Evolutionary conservation across 2,113 vertebrate species (phyloP), one percentile per base, ranked within the genome.

Genomic region (Myotis davidii): DNA sequence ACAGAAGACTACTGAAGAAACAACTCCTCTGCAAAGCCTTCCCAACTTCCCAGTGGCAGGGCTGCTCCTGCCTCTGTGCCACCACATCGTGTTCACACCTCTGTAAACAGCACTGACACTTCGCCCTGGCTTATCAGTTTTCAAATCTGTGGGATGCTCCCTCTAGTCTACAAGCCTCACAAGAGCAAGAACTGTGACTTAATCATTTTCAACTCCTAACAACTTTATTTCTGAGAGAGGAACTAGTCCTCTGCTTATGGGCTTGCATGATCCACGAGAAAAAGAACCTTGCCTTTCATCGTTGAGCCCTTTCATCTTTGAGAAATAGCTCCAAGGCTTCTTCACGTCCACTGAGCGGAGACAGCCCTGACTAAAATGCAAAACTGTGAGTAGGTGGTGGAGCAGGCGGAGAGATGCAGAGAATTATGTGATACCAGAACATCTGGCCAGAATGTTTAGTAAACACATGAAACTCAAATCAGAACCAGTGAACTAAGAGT

Each of bases 281-380:
- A 92, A 92, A 87, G 39, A 92, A 82, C 25, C 65, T 32, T 81
- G 72, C 32, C 90, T 88, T 96, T 95, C 72, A 85, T 73, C 70
- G 74, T 17, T 21, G 50, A 69, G n/a, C n/a, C 37, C 61, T 82
- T 89, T 65, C 34, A 72, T 94, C 93, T 92, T 85, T 92, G 84
- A 94, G 69, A 94, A 93, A 84, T 5, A 64, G 90, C 56, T 85
- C 85, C 76, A 90, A 93, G 85, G 42, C 65, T 91, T 93, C 70
- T 89, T 86, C 21, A 94, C 91, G 64, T 70, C 87, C 59, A 81
- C 37, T 42, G 50, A 93, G 79, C 11, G 93, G 73, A 32, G 9
- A 84, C 37, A 88, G 20, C 29, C 37, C 48, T 70, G 52, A 95
- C 45, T 92, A 83, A 93, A 91, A 92, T 42, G 37, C 29, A 84